Base-by-base conservation (phyloP, 2,113 vertebrate genomes). In the Nothocercus julius region DNA sequence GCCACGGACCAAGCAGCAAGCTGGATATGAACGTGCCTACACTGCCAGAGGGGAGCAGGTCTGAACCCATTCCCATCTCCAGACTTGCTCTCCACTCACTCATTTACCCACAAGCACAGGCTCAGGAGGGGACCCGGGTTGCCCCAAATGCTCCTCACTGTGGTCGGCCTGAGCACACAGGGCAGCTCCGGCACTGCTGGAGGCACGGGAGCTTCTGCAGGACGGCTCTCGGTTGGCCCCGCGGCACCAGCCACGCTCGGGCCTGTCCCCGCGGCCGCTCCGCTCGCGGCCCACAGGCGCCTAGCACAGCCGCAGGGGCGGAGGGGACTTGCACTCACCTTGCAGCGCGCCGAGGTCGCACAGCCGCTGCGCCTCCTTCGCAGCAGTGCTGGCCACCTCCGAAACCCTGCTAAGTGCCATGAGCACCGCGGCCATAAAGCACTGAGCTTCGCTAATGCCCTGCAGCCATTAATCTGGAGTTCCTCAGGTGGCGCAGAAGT, bases 51-150 rank as follows among this genome's bases (percentile, higher is more conserved):
- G 0, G 62, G 17, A 90, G 80, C 96, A 96, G 73, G 96, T 90
- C 91, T 90, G 77, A 97, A 97, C 91, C 47, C 47, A 61, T 93
- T 82, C 81, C 92, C 80, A 93, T 64, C 90, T 61, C 80, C 53
- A 9, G 30, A 47, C 47, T 92, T 0, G 0, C 51, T 67, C 81
- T 76, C 45, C 66, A 19, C 69, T 75, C 6, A 0, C 51, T 70
- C 83, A 90, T 90, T 88, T 45, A 93, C 85, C 56, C 75, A 81
- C 40, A 45, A 67, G 85, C 76, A 83, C 68, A 66, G 1, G 40
- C 64, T 63, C 44, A 14, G 61, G 73, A 68, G 51, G 36, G 59
- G 68, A 93, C 27, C 72, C 40, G 59, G 68, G 85, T 56, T 85
- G 59, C 54, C 68, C 36, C 54, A 34, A 77, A 45, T 12, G 56